phyloP scores from a whole-genome alignment of 2,797 vertebrate species.

The Eutrigla gurnardus region DNA sequence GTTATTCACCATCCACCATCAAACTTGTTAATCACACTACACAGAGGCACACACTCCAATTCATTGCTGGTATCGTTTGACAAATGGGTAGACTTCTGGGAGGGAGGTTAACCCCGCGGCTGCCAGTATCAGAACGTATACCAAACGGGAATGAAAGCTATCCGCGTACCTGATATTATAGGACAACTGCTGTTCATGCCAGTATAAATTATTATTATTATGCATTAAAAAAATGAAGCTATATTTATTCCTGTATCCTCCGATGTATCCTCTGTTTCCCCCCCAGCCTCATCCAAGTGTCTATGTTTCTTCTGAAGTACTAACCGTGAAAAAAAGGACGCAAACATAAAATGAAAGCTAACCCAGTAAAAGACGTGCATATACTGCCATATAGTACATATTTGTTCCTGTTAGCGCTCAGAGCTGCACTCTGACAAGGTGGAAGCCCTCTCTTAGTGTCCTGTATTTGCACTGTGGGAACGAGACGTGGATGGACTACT shows the following conservation, averaged over 20 bases:
- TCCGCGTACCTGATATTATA: conserved; percentile 66
- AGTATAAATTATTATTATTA: conserved; percentile 74
- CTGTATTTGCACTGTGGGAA: conserved; percentile 56
- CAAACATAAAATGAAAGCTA: conserved; percentile 55
- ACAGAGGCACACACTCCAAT: conserved; percentile 48
- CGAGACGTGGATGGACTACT: conserved; percentile 35
- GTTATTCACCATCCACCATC: conserved; percentile 49
- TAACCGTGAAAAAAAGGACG: conserved; percentile 70
- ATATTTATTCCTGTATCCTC: conserved; percentile 82
- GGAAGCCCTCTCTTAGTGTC: conserved; percentile 47
- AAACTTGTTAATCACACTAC: conserved; percentile 48
- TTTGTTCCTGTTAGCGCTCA: conserved; percentile 55
- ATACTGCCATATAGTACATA: conserved; percentile 65
- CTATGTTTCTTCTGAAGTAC: conserved; percentile 59
- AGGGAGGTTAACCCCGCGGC: conserved; percentile 44
- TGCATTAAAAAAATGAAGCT: conserved; percentile 66
- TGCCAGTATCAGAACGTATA: conserved; percentile 64
- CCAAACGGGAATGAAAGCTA: conserved; percentile 71
- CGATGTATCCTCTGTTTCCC: conserved; percentile 55
- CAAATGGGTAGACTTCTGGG: conserved; percentile 13
- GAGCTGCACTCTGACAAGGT: conserved; percentile 56
- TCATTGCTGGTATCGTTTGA: conserved; percentile 38
- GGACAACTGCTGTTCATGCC: conserved; percentile 67
- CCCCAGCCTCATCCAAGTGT: conserved; percentile 47
- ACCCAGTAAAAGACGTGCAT: conserved; percentile 61